phyloP scores from a whole-genome alignment of 2,113 vertebrate species.

The Mus spicilegus region DNA sequence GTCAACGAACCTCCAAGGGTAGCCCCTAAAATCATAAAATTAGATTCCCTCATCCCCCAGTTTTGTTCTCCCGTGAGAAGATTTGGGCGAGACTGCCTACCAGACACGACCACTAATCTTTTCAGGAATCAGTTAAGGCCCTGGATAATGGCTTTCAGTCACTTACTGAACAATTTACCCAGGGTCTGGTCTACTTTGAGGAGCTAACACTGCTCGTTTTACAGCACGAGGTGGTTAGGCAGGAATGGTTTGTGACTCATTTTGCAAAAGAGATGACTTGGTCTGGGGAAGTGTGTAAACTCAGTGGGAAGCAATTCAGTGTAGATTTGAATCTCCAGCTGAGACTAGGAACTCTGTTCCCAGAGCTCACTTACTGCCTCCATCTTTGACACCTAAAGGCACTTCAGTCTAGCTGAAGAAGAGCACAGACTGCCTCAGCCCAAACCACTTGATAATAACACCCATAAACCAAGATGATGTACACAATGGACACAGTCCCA shows the following conservation, averaged over 20 bases:
- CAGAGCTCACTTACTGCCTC: background rate
- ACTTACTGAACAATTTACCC: slow-evolving; percentile 19
- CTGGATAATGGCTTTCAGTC: slow-evolving; percentile 36
- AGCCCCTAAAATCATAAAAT: slow-evolving; percentile 12
- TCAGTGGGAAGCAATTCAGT: background rate
- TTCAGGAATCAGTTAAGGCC: slow-evolving; percentile 56
- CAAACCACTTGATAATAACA: background rate
- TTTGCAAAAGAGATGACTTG: slow-evolving; percentile 49
- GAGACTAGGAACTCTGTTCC: background rate
- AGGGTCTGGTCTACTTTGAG: slow-evolving; percentile 12
- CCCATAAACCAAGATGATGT: background rate
- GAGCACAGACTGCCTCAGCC: background rate
- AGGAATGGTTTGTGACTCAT: slow-evolving; percentile 65
- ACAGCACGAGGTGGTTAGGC: background rate
- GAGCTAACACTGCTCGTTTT: slow-evolving; percentile 38
- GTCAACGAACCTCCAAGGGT: background rate
- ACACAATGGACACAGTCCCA: background rate
- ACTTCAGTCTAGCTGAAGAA: background rate
- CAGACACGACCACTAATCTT: slow-evolving; percentile 7
- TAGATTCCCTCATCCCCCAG: background rate
- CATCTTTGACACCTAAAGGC: background rate
- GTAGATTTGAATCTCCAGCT: slow-evolving; percentile 17
- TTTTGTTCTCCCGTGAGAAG: slow-evolving; percentile 29
- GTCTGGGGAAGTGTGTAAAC: slow-evolving; percentile 34
- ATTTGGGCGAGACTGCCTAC: background rate